Percentiles rank a stretch among this genome's conserved stretches.
Evolutionary conservation across 37 sponge, comb jelly and placozoan genomes (phyloP).

Genomic region (Theonella swinhoei): DNA sequence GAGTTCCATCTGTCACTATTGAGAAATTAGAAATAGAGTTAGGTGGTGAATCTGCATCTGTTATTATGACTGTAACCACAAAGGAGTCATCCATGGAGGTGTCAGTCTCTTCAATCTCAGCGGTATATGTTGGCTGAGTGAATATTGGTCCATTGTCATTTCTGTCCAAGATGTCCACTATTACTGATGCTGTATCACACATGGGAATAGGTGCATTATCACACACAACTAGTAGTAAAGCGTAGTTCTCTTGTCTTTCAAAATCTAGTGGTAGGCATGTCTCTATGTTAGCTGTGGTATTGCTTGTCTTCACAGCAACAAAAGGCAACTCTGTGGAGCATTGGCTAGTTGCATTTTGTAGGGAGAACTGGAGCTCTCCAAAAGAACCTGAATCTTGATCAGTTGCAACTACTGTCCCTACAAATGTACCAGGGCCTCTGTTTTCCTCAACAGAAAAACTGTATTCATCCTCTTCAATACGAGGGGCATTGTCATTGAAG

Average conservation of each 20-base stretch:
- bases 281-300: constrained; percentile 12
- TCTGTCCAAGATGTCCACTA: constrained; percentile 45
- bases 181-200: constrained; percentile 14
- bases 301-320: constrained; percentile 3
- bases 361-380: constrained; percentile 20
- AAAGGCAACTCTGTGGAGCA: constrained; percentile 40
- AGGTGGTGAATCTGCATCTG: constrained; percentile 60
- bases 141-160: constrained; percentile 73
- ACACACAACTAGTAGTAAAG: constrained; percentile 25
- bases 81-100: neutral
- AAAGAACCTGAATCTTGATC: constrained; percentile 66
- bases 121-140: neutral
- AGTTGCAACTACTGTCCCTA: constrained; percentile 24
- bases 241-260: constrained; percentile 16
- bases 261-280: constrained; percentile 36
- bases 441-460: constrained; percentile 34
- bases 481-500: constrained; percentile 64
- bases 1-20: constrained; percentile 32
- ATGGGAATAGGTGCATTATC: constrained; percentile 35
- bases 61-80: constrained; percentile 17
- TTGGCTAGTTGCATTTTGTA: neutral
- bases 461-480: constrained; percentile 19
- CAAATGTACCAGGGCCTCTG: neutral
- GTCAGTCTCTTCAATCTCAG: constrained; percentile 39
- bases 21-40: constrained; percentile 43